These are phyloP conservation scores for Drosophila navojoa DNA, from an alignment of 1,140 invertebrate genomes.

Conservation along the genomic window DNA sequence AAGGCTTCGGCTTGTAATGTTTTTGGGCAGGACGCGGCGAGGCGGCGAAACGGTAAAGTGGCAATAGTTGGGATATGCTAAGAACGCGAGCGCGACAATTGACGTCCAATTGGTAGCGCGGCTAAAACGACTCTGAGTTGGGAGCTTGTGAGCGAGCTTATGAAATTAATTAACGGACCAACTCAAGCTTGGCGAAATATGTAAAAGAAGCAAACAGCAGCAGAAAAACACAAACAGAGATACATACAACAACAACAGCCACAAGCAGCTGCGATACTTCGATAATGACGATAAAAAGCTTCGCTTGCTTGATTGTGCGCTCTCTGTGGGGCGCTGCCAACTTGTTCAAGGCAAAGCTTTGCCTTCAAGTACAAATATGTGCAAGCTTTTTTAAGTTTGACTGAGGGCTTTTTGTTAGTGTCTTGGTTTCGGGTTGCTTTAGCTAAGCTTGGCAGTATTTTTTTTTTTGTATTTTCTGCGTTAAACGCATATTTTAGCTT, in stretches of 20 bases:
- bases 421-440: conserved; percentile 4
- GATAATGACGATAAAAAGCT: conserved; percentile 43
- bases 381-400: conserved; percentile 13
- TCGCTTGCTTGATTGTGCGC: conserved; percentile 3
- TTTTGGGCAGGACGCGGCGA: conserved; percentile 57
- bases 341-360: conserved; percentile 29
- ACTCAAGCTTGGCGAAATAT: conserved; percentile 69
- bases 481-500: not conserved
- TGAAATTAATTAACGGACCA: conserved; percentile 79
- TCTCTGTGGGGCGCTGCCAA: conserved; percentile 35
- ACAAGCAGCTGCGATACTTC: conserved; percentile 19
- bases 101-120: conserved; percentile 71
- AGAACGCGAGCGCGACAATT: conserved; percentile 27
- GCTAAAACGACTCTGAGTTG: conserved; percentile 66
- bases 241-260: conserved; percentile 33
- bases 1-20: conserved; percentile 8
- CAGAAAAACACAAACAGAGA: conserved; percentile 28
- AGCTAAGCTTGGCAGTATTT: not conserved
- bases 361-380: not conserved
- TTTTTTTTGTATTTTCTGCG: no score
- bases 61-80: not conserved
- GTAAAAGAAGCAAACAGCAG: conserved; percentile 25
- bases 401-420: not conserved
- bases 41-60: not conserved
- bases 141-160: conserved; percentile 54